Base-by-base conservation (phyloP, 1,140 invertebrate genomes). In the Macrobrachium nipponense region DNA sequence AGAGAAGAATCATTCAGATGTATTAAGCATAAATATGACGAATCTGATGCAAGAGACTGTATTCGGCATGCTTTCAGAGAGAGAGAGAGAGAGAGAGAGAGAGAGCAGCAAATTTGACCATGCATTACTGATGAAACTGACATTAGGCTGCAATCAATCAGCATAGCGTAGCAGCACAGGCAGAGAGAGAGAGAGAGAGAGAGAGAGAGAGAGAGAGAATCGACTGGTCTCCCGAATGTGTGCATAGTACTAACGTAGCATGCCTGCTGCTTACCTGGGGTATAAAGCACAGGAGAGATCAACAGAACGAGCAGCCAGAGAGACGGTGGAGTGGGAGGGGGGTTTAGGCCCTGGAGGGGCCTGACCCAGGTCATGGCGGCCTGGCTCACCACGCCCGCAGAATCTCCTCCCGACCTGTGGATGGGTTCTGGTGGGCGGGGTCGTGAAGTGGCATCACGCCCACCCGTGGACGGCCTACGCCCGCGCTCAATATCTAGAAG, bases 291-390 rank as follows among this genome's bases (percentile, higher is more conserved):
- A 18, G 80, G 70, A 15, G 80, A 70, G 68, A 70, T 70, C 68
- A 23, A n/a, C 15, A 82, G 68, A 15, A 82, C 20, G 44, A 82
- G 18, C 36, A 82, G 80, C 68, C 72, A 70, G 66, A 82, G 80
- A 11, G 60, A 58, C 44, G 66, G 80, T 44, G 80, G 80, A 20
- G 68, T 18, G 27, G 80, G 17, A 23, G 79, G 79, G 62, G 66
- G 79, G 51, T 8, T 51, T 43, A 80, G 36, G 79, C 79, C 79
- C 79, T 27, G 44, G 15, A 15, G 51, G 66, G 80, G 62, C 80
- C 68, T 73, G 36, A 73, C 68, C 80, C 80, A 82, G 80, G 80
- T 82, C 80, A 82, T 82, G 80, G 80, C 80, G 70, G 58, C 66
- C 68, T 36, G 70, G 66, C 70, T 82, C 80, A 80, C 79, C 79